A percentile compares a stretch with the other conserved stretches of the same genome.
These are phyloP conservation scores for Rhodinocichla rosea DNA, from an alignment of 2,113 vertebrate genomes.

Conservation along the genomic window DNA sequence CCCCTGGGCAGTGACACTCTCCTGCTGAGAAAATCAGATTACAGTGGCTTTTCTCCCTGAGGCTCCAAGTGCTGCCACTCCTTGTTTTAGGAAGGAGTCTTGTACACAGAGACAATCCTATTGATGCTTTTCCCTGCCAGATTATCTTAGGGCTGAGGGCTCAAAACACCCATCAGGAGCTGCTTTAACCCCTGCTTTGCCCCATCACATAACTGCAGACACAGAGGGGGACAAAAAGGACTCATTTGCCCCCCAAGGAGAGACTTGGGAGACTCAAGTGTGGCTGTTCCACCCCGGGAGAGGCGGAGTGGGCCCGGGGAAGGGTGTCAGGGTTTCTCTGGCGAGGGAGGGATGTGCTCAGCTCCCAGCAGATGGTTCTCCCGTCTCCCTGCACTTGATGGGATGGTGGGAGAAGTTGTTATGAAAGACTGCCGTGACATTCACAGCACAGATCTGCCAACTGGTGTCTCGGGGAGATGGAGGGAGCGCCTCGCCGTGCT, in stretches of 20 bases:
- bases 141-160: neutral
- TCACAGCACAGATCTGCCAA: conserved; percentile 64
- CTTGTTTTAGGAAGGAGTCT: neutral
- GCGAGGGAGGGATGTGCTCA: neutral
- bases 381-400: neutral
- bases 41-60: neutral
- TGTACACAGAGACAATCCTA: neutral
- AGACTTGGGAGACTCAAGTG: neutral
- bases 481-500: neutral
- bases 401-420: conserved; percentile 61
- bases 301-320: neutral
- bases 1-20: neutral
- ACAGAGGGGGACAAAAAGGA: neutral
- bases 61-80: neutral
- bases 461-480: conserved; percentile 29
- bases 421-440: conserved; percentile 60
- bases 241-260: fast-evolving
- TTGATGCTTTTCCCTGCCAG: neutral
- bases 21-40: neutral
- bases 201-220: neutral
- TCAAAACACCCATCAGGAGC: neutral
- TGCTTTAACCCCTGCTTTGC: neutral
- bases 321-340: neutral
- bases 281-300: neutral
- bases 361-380: conserved; percentile 42